A percentile compares a stretch with the other conserved stretches of the same genome.
Evolutionary conservation across 2,113 vertebrate genomes (phyloP).

Genomic region (Pimephales promelas): DNA sequence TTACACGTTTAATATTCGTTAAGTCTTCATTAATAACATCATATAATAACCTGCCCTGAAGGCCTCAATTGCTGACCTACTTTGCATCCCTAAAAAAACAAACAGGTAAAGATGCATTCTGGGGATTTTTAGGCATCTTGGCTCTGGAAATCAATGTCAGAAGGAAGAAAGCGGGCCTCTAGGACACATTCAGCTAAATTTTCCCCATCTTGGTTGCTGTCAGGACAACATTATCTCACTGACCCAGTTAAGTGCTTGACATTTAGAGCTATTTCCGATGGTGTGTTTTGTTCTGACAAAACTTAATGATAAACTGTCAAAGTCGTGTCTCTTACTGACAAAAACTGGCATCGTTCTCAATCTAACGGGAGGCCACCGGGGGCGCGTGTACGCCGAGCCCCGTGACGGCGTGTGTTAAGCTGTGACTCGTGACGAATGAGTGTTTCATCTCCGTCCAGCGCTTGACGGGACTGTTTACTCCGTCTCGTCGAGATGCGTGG

Average conservation of each 20-base stretch:
- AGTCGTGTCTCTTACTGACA: not conserved
- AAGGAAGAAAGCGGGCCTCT: not conserved
- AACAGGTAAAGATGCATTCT: not conserved
- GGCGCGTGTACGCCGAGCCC: not conserved
- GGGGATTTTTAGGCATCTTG: not conserved
- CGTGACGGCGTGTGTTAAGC: not conserved
- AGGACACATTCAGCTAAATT: slow-evolving; percentile 1
- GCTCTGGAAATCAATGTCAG: not conserved
- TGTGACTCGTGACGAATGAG: not conserved
- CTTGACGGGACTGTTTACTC: slow-evolving; percentile 7
- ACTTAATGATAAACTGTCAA: not conserved
- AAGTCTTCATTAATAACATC: not conserved
- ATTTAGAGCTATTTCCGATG: not conserved
- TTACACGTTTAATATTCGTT: not conserved
- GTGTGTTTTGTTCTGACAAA: not conserved
- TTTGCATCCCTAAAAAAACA: not conserved
- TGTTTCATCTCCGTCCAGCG: slow-evolving; percentile 5
- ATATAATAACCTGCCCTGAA: not conserved
- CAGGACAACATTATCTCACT: slow-evolving; percentile 5
- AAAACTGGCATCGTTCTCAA: not conserved
- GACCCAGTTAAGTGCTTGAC: not conserved
- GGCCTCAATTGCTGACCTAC: not conserved
- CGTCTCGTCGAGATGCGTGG: not conserved
- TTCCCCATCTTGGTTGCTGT: not conserved
- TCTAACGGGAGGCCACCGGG: not conserved